These are phyloP conservation scores for Nothobranchius kuhntae DNA, from an alignment of 2,113 vertebrate species.

Conservation along the genomic window DNA sequence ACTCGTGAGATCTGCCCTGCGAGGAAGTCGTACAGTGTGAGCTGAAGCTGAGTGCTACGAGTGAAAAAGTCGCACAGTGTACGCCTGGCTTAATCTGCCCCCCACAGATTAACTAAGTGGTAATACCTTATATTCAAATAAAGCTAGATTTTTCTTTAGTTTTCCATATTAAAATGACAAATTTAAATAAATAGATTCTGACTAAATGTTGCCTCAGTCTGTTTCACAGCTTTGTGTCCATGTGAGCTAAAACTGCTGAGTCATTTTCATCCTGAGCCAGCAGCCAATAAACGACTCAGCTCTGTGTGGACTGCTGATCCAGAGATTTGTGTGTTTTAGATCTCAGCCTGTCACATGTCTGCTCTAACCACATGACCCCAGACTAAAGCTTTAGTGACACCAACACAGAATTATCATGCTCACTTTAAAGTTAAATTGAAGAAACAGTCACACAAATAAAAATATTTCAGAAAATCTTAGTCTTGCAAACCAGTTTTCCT, in stretches of 20 bases:
- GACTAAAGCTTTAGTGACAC: conserved; percentile 4
- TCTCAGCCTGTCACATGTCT: conserved; percentile 41
- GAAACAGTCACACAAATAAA: too few relatives aligned
- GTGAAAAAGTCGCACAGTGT: too few relatives aligned
- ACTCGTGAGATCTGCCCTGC: too few relatives aligned
- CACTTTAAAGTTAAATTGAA: too few relatives aligned
- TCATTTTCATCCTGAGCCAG: conserved; percentile 54
- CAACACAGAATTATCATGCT: too few relatives aligned
- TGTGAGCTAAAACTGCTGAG: conserved; percentile 60
- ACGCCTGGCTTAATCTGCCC: conserved; percentile 13
- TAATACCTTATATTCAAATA: conserved; percentile 4
- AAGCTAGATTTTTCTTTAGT: not conserved
- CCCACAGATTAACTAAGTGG: conserved; percentile 13
- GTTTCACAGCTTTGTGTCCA: conserved; percentile 8
- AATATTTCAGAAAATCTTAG: not conserved
- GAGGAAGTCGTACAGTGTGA: too few relatives aligned
- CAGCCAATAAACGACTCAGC: conserved; percentile 48
- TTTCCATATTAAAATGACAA: not conserved
- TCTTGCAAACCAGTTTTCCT: not conserved
- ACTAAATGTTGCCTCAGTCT: not conserved
- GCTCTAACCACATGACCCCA: conserved; percentile 24
- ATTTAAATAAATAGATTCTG: not conserved
- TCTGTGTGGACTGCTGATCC: conserved; percentile 49
- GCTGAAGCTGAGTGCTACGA: too few relatives aligned
- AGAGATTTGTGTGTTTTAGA: conserved; percentile 30